A percentile compares a stretch with the other conserved stretches of the same genome.
phyloP scores from a whole-genome alignment of 2,797 vertebrate genomes.

The Simalia tracyae region DNA sequence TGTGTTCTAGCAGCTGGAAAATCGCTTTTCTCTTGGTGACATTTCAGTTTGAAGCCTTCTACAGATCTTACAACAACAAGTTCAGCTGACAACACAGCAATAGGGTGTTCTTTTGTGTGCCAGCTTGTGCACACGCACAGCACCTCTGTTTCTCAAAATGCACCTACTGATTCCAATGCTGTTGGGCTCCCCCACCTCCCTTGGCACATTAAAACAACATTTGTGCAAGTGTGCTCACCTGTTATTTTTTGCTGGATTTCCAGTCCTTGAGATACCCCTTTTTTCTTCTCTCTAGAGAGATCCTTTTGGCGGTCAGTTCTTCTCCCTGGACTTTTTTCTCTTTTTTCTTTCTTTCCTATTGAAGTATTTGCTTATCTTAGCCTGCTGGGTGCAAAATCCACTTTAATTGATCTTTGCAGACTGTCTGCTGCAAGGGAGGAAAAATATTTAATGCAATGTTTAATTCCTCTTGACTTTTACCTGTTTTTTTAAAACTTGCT shows the following conservation, averaged over 20 bases:
- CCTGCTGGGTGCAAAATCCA: slow-evolving; percentile 8
- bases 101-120: neutral
- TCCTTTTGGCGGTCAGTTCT: neutral
- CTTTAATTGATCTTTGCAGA: slow-evolving; percentile 20
- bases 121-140: neutral
- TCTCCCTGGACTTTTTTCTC: neutral
- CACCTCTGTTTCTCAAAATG: neutral
- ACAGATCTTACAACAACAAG: neutral
- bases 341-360: neutral
- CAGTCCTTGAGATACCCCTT: neutral
- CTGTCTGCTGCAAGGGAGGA: neutral
- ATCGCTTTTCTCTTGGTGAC: neutral
- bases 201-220: neutral
- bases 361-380: neutral
- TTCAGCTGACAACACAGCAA: too few relatives aligned
- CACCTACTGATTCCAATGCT: neutral
- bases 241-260: neutral
- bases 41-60: neutral
- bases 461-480: neutral
- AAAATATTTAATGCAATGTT: neutral
- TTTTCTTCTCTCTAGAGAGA: neutral
- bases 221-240: neutral
- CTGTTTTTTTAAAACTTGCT: neutral
- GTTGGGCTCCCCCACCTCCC: neutral
- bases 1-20: neutral